Base-by-base conservation (phyloP, 2,888 invertebrate species). In the Drosophila villosipedis region DNA sequence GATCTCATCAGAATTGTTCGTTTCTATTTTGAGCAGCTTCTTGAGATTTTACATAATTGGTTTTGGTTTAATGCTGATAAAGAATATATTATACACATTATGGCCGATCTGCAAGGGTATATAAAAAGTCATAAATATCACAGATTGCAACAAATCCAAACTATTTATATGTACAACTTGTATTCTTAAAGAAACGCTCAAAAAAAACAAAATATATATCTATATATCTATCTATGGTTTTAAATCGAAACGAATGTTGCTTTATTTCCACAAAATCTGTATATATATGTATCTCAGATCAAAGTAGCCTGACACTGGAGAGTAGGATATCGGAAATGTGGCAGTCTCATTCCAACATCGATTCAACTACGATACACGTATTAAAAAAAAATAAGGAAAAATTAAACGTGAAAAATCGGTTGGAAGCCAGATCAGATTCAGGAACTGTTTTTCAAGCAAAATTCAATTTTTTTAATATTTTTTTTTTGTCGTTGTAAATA, bases 291-390 rank as follows among this genome's bases (percentile, higher is more conserved):
- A 33, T 28, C 14, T 54, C 25, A 7, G 39, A 80, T 77, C 81
- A 37, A 22, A 85, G 84, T 74, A 77, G 82, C 28, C 76, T 6
- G 37, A n/a, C 10, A 33, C 4, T 28, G 43, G 53, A 50, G 43
- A 64, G 76, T 25, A 54, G 37, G 5, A 35, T 52, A 64, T 64
- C 1, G 3, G 37, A 30, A 7, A 12, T 10, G 28, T 33, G 25
- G 1, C 28, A 53, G 49, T 41, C 53, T 74, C 88, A 83, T 76
- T 83, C 72, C 67, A 73, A 71, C 79, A 76, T 74, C 76, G 80
- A 68, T 73, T 73, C 71, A 69, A 66, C 73, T 64, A 78, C 83
- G 71, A 57, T 63, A 72, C 78, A 85, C 82, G 81, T 86, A 76
- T 78, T n/a, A 41, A 83, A 62, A 63, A 63, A 64, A 76, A 76